Base-by-base conservation (phyloP, 2,888 invertebrate genomes). In the Erynnis tages region DNA sequence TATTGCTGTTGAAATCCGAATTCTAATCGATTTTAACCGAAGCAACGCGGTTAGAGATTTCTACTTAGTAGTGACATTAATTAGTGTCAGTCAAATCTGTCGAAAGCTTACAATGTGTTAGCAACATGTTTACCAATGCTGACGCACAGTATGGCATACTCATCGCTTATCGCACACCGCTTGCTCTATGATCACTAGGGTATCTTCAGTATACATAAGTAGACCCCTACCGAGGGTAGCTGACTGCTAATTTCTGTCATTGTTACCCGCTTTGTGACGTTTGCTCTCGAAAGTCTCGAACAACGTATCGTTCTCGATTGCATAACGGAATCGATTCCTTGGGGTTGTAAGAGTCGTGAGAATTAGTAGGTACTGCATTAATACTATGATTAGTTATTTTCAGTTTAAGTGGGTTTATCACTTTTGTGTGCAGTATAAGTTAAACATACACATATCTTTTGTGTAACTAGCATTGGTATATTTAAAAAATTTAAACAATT, bases 221-320 rank as follows among this genome's bases (percentile, higher is more conserved):
- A 25, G n/a, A n/a, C 66, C 19, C 34, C 7, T 17, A 55, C 59
- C 63, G 62, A 69, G 80, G 81, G 80, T 74, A 78, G 73, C 69
- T 73, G 76, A 73, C 78, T 77, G 79, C 79, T 81, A 79, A 82
- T 82, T 83, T 83, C 71, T 81, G 77, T 82, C 79, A 84, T 87
- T 87, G 87, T 86, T 65, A 60, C 67, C 60, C 65, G 67, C 63
- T 60, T 62, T 63, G 66, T 49, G 14, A 23, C 65, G 67, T 72
- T 73, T 78, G 78, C 73, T 71, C 70, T 71, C n/a, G n/a, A n/a
- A n/a, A n/a, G n/a, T 69, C 70, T 77, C 63, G 64, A 61, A 71
- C 67, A n/a, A n/a, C 68, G 69, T 75, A 76, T 76, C 68, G 58
- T 35, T 58, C 54, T 60, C 59, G 68, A 69, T 72, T 71, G 69